Evolutionary conservation across 2,888 invertebrate species (phyloP), one percentile per base, ranked within the genome.

Genomic region (Papilio gigon): DNA sequence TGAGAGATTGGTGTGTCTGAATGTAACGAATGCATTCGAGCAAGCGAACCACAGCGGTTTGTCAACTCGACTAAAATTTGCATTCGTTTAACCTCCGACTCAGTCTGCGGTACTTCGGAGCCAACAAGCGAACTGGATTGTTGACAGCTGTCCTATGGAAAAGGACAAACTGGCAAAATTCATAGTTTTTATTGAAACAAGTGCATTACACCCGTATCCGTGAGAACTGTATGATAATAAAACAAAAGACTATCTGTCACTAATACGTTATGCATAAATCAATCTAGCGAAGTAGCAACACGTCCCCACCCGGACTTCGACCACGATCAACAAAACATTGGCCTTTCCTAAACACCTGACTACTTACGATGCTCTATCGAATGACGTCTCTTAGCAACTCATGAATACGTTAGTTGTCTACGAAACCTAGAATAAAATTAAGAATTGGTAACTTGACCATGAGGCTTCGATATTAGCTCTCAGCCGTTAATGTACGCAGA

Each of bases 21-120:
- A 66, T 33, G 37, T 17, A 59, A 37, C 27, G 35, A 37, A 60
- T 53, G 62, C 40, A 33, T 53, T 42, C 53, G 30, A 44, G 53
- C 11, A 27, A 56, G 12, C 42, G 30, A 35, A 60, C 61, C 30
- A 17, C 14, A 47, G 64, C 50, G 68, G 63, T 64, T 59, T 27
- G 44, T 63, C 64, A 58, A 47, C 35, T 47, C 58, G 58, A 68
- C 44, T 68, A 37, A 33, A 68, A 68, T 68, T 68, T 68, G 64
- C 64, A 64, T 68, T 44, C 44, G 37, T 25, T 64, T 68, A 68
- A 68, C 68, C 68, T 22, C 58, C 9, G 56, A 58, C 42, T 37
- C 58, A 33, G 20, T 50, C 44, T 40, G 67, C 37, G 40, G 67
- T 35, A 42, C 67, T 62, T 58, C 50, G 17, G 14, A 58, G 53